Evolutionary conservation across 2,888 invertebrate species (phyloP).

Genomic region (Agrotis ipsilon): DNA sequence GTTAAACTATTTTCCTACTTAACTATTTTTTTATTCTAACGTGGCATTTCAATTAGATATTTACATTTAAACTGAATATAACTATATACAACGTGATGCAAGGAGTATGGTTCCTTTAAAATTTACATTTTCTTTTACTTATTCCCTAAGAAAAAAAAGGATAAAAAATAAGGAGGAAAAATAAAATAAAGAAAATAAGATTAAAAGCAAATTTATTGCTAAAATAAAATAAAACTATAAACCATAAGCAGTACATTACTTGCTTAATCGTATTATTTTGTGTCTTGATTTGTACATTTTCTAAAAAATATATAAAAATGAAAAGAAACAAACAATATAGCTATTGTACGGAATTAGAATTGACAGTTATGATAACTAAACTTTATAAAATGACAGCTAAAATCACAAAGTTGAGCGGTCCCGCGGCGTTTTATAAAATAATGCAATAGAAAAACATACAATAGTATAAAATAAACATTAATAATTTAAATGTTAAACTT

Average conservation of each 20-base stretch:
- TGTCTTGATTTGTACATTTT: slow-evolving; percentile 88
- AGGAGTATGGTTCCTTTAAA: slow-evolving; percentile 90
- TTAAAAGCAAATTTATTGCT: slow-evolving; percentile 91
- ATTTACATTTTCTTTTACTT: slow-evolving; percentile 82
- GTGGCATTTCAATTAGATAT: slow-evolving; percentile 77
- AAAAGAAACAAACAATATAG: slow-evolving; percentile 68
- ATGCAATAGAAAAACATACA: slow-evolving; percentile 85
- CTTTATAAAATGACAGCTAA: slow-evolving; percentile 68
- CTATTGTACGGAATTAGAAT: slow-evolving; percentile 66
- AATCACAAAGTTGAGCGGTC: slow-evolving; percentile 84
- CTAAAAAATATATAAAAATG: slow-evolving; percentile 81
- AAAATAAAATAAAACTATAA: slow-evolving; percentile 90
- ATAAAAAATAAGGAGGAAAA: slow-evolving; percentile 75
- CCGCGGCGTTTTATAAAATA: slow-evolving; percentile 81
- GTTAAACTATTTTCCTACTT: slow-evolving; percentile 79
- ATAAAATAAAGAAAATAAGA: slow-evolving; percentile 86
- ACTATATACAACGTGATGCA: slow-evolving; percentile 87
- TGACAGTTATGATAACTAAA: slow-evolving; percentile 65
- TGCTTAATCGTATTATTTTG: slow-evolving; percentile 82
- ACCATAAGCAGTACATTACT: slow-evolving; percentile 88
- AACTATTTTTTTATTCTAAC: slow-evolving; percentile 70
- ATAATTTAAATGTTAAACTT: slow-evolving; percentile 90
- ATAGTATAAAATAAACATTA: slow-evolving; percentile 88
- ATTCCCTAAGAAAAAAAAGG: slow-evolving; percentile 71
- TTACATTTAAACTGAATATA: slow-evolving; percentile 80